These are phyloP conservation scores for Xanthia icteritia DNA, from an alignment of 2,888 invertebrate genomes.

Conservation along the genomic window DNA sequence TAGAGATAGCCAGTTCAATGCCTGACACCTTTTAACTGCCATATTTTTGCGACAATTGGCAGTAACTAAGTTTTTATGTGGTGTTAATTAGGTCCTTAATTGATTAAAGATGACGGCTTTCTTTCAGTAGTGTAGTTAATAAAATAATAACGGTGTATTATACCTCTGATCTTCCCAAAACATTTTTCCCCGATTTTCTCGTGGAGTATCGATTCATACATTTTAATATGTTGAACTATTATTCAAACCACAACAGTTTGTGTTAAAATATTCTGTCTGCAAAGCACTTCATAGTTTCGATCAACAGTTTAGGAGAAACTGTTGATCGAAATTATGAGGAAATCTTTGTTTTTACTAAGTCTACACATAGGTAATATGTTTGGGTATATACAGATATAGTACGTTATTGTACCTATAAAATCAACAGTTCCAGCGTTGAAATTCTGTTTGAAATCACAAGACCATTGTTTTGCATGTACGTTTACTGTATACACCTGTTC, in stretches of 20 bases:
- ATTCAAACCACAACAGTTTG: not conserved
- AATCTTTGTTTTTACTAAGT: too few relatives aligned
- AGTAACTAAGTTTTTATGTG: constrained; percentile 32
- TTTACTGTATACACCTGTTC: constrained; percentile 1
- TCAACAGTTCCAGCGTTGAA: constrained; percentile 3
- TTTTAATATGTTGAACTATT: not conserved
- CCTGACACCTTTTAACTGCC: not conserved
- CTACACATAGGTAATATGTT: not conserved
- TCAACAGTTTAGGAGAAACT: not conserved
- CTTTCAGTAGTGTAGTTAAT: not conserved
- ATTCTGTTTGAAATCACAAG: constrained; percentile 24
- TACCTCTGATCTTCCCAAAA: not conserved
- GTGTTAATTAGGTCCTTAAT: constrained; percentile 37
- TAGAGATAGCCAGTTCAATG: constrained; percentile 22
- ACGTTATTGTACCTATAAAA: constrained; percentile 1
- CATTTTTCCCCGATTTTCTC: not conserved
- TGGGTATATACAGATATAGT: not conserved
- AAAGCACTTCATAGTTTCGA: not conserved
- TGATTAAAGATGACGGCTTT: constrained; percentile 2
- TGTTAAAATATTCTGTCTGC: not conserved
- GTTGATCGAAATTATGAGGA: not conserved
- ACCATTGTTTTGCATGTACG: not conserved
- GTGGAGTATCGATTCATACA: constrained; percentile 8
- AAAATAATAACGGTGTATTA: not conserved
- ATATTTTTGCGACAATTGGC: constrained; percentile 26